Conservation (phyloP, 1,140 invertebrate genomes). For the Brachionus angularis region DNA sequence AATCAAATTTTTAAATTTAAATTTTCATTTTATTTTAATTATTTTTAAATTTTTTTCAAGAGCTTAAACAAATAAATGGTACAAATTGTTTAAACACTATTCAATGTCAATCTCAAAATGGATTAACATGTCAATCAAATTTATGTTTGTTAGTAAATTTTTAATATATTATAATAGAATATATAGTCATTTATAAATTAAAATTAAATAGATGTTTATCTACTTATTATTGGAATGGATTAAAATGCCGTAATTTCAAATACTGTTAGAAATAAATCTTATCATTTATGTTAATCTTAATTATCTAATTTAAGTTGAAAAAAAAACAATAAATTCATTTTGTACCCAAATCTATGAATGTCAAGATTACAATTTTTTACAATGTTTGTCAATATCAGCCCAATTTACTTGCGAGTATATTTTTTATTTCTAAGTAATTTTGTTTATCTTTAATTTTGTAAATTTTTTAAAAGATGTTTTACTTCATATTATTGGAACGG, state of each 20-base stretch:
- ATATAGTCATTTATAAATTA: background rate
- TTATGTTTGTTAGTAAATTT: background rate
- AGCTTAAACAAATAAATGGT: background rate
- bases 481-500: background rate
- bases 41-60: background rate
- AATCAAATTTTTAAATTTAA: background rate
- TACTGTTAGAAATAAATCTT: background rate
- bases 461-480: background rate
- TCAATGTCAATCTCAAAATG: constrained; percentile 11
- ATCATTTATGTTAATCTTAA: too few species aligned
- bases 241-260: background rate
- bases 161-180: background rate
- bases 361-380: background rate
- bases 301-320: constrained; percentile 6
- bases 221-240: background rate
- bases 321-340: constrained; percentile 16
- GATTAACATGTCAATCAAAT: background rate
- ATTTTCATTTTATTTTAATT: background rate
- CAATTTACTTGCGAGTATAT: background rate
- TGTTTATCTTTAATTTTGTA: too few species aligned
- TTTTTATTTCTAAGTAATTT: background rate
- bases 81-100: background rate
- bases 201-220: background rate
- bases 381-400: background rate
- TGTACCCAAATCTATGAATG: constrained; percentile 11